Conservation (phyloP, 1,140 invertebrate species). For the Macrosteles quadrilineatus region DNA sequence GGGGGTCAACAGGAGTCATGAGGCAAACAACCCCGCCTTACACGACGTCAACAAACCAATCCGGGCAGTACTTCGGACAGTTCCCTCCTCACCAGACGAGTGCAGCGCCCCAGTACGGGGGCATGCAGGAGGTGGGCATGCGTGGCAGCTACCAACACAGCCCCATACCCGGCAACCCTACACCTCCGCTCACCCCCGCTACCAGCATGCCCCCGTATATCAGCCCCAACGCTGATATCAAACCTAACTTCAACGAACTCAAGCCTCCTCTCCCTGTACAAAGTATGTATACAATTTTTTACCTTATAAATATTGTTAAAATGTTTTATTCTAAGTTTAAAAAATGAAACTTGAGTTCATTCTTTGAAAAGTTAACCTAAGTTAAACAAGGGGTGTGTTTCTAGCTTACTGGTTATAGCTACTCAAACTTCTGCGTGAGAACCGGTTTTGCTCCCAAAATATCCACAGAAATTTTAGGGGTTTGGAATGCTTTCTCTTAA, state of each 20-base stretch:
- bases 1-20: slow-evolving; percentile 54
- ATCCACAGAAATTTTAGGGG: no score
- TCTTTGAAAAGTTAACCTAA: no score
- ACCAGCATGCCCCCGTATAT: slow-evolving; percentile 87
- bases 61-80: slow-evolving; percentile 58
- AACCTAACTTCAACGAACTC: slow-evolving; percentile 78
- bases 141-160: slow-evolving; percentile 71
- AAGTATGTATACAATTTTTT: slow-evolving; percentile 59
- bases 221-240: slow-evolving; percentile 80
- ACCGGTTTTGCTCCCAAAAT: no score
- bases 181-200: slow-evolving; percentile 88
- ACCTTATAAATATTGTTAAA: no score
- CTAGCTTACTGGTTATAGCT: no score
- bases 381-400: no score
- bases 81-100: slow-evolving; percentile 41
- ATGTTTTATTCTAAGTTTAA: no score
- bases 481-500: no score
- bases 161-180: slow-evolving; percentile 94
- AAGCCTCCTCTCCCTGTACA: slow-evolving; percentile 73
- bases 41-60: slow-evolving; percentile 54
- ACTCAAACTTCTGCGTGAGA: no score
- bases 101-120: slow-evolving; percentile 38
- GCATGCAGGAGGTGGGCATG: slow-evolving; percentile 41
- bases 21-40: slow-evolving; percentile 68
- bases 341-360: no score